Percentiles rank a stretch among this genome's conserved stretches.
Evolutionary conservation across 2,797 vertebrate species (phyloP).

Genomic region (Poecilia picta): DNA sequence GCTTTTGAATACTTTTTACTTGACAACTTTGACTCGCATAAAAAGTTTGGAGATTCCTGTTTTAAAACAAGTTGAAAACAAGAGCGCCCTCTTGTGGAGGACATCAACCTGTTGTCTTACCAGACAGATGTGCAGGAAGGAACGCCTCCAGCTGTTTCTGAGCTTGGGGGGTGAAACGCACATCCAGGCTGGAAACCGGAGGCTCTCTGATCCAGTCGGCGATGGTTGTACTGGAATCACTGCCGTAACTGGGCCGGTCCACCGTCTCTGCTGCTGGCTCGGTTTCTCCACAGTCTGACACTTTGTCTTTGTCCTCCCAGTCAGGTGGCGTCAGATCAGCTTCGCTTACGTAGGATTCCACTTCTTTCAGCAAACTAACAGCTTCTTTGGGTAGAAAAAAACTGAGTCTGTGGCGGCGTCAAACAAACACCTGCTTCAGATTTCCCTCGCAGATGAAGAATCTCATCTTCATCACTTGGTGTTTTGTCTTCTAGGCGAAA

Average conservation of each 20-base stretch:
- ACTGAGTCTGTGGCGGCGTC: conserved; percentile 15
- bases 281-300: conserved; percentile 7
- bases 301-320: conserved; percentile 6
- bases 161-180: conserved; percentile 86
- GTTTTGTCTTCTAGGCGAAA: conserved; percentile 2
- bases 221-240: conserved; percentile 71
- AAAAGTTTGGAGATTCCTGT: too few species aligned
- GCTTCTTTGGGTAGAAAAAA: conserved; percentile 35
- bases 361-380: conserved; percentile 52
- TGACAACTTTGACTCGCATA: too few species aligned
- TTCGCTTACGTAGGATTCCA: conserved; percentile 63
- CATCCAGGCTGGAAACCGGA: conserved; percentile 79
- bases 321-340: conserved; percentile 23
- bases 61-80: conserved; percentile 7
- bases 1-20: too few species aligned
- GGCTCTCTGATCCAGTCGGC: conserved; percentile 86
- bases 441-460: conserved; percentile 8
- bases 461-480: not conserved
- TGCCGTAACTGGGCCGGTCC: conserved; percentile 53
- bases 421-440: conserved; percentile 9
- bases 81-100: conserved; percentile 48
- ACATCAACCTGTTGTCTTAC: conserved; percentile 47
- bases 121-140: conserved; percentile 66
- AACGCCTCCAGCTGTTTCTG: conserved; percentile 82
- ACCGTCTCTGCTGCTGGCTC: conserved; percentile 5